Percentiles rank a stretch among this genome's conserved stretches.
phyloP scores from a whole-genome alignment of 30 jellyfish, hydroid and myxozoan genomes.

The Clytia hemisphaerica region DNA sequence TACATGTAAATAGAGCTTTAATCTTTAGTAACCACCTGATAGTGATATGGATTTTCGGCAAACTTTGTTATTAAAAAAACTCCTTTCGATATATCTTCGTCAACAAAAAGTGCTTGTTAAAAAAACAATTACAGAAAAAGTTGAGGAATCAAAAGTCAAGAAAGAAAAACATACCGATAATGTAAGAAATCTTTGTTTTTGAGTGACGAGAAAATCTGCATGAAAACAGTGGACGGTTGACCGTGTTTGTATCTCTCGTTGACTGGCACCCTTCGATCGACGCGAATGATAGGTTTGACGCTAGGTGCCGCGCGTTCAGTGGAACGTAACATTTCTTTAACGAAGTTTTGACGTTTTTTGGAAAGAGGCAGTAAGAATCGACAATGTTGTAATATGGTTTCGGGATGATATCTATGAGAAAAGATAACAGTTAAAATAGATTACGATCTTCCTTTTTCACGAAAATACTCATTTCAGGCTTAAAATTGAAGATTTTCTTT shows the following conservation, averaged over 20 bases:
- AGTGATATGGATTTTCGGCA: too few relatives aligned
- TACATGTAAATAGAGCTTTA: too few relatives aligned
- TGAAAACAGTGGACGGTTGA: slow-evolving; percentile 51
- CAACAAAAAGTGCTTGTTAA: too few relatives aligned
- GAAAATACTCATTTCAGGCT: too few relatives aligned
- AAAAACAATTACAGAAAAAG: too few relatives aligned
- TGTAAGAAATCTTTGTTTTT: slow-evolving; percentile 51
- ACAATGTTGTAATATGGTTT: slow-evolving; percentile 50
- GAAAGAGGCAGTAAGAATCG: slow-evolving; percentile 83
- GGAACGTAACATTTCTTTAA: slow-evolving; percentile 67
- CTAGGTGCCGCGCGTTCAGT: slow-evolving; percentile 64
- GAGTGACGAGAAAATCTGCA: slow-evolving; percentile 56
- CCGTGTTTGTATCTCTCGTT: slow-evolving; percentile 59
- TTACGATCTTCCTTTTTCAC: too few relatives aligned
- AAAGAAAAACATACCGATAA: too few relatives aligned
- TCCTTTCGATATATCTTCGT: too few relatives aligned
- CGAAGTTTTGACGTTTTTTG: slow-evolving; percentile 47
- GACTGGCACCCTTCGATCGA: slow-evolving; percentile 72
- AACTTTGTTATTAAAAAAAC: too few relatives aligned
- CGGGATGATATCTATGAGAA: slow-evolving; percentile 67
- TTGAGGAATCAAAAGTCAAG: too few relatives aligned
- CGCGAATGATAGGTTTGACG: slow-evolving; percentile 26
- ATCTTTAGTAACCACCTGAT: too few relatives aligned
- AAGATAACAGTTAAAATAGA: neutral
- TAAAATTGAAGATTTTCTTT: too few relatives aligned